Conservation (phyloP, 2,888 invertebrate species). For the Dugesia japonica region DNA sequence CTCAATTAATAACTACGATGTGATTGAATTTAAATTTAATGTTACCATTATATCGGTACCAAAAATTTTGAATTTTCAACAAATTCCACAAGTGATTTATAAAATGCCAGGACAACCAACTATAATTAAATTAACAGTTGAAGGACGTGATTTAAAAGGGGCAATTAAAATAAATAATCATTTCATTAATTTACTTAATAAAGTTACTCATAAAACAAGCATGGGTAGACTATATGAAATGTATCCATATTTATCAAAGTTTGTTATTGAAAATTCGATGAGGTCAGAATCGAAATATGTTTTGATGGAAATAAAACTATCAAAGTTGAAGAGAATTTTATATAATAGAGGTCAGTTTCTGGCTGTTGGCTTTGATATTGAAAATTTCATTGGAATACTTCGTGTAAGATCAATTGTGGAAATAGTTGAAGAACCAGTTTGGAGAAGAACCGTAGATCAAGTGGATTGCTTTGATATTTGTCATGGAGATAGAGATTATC, state of each 20-base stretch:
- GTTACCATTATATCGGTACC: neutral
- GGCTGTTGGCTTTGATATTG: neutral
- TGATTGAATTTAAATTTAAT: neutral
- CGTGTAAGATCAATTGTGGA: neutral
- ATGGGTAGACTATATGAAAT: neutral
- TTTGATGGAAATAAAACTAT: neutral
- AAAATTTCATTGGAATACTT: neutral
- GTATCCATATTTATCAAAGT: neutral
- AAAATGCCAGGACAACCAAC: neutral
- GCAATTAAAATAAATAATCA: neutral
- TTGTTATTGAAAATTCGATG: neutral
- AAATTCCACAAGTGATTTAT: neutral
- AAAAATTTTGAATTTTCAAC: neutral
- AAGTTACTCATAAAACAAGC: neutral
- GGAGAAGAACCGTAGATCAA: neutral
- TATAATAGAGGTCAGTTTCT: neutral
- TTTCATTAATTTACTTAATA: neutral
- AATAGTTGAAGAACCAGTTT: neutral
- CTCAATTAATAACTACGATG: neutral
- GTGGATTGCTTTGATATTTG: neutral
- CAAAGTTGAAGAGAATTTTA: neutral
- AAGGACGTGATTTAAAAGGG: neutral
- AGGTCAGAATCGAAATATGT: neutral
- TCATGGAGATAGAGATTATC: neutral
- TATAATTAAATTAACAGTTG: neutral